phyloP scores from a whole-genome alignment of 2,113 vertebrate genomes.

The Peromyscus maniculatus region DNA sequence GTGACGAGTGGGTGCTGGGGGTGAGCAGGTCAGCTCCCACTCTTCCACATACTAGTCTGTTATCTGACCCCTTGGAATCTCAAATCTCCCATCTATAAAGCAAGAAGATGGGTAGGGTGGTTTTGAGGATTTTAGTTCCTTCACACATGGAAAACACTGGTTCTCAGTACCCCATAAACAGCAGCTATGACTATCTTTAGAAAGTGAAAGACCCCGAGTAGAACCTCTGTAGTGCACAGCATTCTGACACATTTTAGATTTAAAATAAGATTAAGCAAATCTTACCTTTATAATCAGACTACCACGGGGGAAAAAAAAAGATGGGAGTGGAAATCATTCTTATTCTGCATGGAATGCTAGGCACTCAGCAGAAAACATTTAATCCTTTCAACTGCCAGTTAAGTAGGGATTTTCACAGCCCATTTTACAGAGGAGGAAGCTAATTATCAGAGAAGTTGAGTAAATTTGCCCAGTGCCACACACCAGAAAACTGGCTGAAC shows the following conservation, averaged over 20 bases:
- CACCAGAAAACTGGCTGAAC: background rate
- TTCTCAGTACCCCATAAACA: background rate
- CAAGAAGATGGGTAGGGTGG: background rate
- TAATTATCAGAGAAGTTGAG: background rate
- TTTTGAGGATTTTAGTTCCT: conserved; percentile 1
- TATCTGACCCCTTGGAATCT: background rate
- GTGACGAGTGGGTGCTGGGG: background rate
- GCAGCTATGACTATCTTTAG: background rate
- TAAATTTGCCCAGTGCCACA: background rate
- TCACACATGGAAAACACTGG: background rate
- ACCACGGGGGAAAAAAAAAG: background rate
- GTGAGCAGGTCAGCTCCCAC: background rate
- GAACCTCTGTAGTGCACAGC: background rate
- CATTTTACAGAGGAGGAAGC: conserved; percentile 3
- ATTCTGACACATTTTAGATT: conserved; percentile 3
- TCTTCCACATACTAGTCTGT: background rate
- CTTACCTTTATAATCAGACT: conserved; percentile 28
- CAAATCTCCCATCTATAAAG: background rate
- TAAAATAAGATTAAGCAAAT: conserved; percentile 31
- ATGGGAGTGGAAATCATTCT: background rate
- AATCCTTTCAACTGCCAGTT: conserved; percentile 10
- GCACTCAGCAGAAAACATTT: conserved; percentile 33
- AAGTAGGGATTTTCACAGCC: conserved; percentile 36
- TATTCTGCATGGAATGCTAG: background rate
- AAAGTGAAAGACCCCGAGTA: background rate